Evolutionary conservation across 2,888 invertebrate species (phyloP).

Genomic region (Lasioglossum zephyrum): DNA sequence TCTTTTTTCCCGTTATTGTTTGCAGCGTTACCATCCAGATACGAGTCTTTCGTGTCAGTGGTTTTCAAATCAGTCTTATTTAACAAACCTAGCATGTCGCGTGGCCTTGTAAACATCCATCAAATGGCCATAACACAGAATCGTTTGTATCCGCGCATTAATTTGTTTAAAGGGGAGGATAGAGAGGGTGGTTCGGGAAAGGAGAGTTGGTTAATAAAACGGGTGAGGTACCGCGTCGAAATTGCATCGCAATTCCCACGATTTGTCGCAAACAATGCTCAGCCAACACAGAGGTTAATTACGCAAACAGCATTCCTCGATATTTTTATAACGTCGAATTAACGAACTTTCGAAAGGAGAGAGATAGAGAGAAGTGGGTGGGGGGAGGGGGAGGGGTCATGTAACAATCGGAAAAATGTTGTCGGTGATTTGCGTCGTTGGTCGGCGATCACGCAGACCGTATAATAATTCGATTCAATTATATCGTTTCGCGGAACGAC

Average conservation of each 20-base stretch:
- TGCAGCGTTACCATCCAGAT: neutral
- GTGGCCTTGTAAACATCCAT: neutral
- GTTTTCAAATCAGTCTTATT: neutral
- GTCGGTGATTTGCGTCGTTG: slow-evolving; percentile 28
- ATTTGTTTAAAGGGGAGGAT: slow-evolving; percentile 36
- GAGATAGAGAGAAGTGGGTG: neutral
- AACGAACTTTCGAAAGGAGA: slow-evolving; percentile 8
- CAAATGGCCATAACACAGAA: neutral
- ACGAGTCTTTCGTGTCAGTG: neutral
- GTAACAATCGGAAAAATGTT: slow-evolving; percentile 32
- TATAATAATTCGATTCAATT: slow-evolving; percentile 58
- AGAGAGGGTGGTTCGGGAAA: neutral
- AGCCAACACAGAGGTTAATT: slow-evolving; percentile 40
- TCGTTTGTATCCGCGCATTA: slow-evolving; percentile 16
- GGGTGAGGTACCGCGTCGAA: slow-evolving; percentile 24
- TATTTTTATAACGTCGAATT: slow-evolving; percentile 47
- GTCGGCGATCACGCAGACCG: slow-evolving; percentile 4
- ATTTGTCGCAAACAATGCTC: slow-evolving; percentile 52
- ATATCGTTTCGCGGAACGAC: slow-evolving; percentile 36
- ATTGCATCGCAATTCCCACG: slow-evolving; percentile 51
- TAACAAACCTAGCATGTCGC: neutral
- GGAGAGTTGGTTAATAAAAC: slow-evolving; percentile 51
- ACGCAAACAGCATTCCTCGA: slow-evolving; percentile 40
- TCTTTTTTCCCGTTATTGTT: neutral
- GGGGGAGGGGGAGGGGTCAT: neutral